Evolutionary conservation across 2,888 invertebrate species (phyloP).

Genomic region (Meghimatium bilineatum): DNA sequence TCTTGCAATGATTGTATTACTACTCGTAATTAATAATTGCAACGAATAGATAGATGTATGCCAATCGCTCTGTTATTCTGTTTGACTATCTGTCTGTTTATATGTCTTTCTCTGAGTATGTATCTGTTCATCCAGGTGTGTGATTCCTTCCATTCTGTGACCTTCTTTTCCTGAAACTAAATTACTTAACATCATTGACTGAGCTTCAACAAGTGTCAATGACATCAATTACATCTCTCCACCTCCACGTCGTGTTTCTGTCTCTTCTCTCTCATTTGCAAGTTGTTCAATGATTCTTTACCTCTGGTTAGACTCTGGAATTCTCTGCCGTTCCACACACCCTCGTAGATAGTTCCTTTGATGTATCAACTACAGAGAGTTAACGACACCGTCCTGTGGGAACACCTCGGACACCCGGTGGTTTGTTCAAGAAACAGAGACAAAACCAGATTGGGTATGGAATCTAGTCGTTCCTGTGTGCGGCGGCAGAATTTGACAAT

Average conservation of each 20-base stretch:
- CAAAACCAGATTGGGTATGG: background rate
- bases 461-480: background rate
- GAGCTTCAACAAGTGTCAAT: background rate
- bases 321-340: background rate
- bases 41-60: no score
- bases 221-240: background rate
- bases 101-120: no score
- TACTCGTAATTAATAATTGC: no score
- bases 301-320: background rate
- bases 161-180: no score
- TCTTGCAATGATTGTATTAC: no score
- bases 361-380: background rate
- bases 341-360: background rate
- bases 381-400: slow-evolving; percentile 4
- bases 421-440: background rate
- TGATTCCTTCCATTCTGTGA: no score
- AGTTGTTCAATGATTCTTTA: background rate
- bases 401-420: background rate
- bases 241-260: background rate
- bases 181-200: no score
- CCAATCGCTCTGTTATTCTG: no score
- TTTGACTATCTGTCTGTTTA: no score
- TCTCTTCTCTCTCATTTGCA: slow-evolving; percentile 8
- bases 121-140: no score
- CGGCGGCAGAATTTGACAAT: background rate